Percentiles rank a stretch among this genome's conserved stretches.
phyloP scores from a whole-genome alignment of 1,140 invertebrate species.

The Euschistus heros region DNA sequence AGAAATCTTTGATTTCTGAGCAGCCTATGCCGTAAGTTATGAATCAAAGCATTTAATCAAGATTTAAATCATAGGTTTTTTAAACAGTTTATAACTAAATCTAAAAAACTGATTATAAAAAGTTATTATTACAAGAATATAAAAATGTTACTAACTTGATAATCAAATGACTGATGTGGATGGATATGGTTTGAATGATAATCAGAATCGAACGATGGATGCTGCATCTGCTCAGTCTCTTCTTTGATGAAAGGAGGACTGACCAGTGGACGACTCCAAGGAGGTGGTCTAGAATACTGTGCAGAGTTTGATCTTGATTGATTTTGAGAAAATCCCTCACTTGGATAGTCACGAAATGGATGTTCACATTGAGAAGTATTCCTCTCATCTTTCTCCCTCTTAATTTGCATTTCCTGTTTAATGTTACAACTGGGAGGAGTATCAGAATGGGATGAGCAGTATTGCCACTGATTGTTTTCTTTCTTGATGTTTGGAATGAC shows the following conservation, averaged over 20 bases:
- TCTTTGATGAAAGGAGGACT: constrained; percentile 1
- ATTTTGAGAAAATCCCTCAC: not conserved
- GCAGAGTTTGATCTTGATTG: not conserved
- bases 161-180: not conserved
- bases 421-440: not conserved
- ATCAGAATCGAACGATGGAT: not conserved
- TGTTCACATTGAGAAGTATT: not conserved
- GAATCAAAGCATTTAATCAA: too few relatives aligned
- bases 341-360: not conserved
- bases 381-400: constrained; percentile 11
- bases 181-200: not conserved
- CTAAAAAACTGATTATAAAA: too few relatives aligned
- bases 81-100: not conserved
- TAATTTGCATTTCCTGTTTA: constrained; percentile 4
- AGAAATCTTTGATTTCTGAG: too few relatives aligned
- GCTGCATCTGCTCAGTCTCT: not conserved
- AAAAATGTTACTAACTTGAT: constrained; percentile 1
- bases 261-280: not conserved
- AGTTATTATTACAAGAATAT: not conserved
- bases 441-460: not conserved
- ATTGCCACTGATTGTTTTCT: constrained; percentile 12
- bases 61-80: too few relatives aligned
- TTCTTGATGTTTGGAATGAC: not conserved
- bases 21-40: too few relatives aligned
- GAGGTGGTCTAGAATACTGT: not conserved